Evolutionary conservation across 1,140 invertebrate species (phyloP), one percentile per base, ranked within the genome.

Genomic region (Drosophila oshimai): DNA sequence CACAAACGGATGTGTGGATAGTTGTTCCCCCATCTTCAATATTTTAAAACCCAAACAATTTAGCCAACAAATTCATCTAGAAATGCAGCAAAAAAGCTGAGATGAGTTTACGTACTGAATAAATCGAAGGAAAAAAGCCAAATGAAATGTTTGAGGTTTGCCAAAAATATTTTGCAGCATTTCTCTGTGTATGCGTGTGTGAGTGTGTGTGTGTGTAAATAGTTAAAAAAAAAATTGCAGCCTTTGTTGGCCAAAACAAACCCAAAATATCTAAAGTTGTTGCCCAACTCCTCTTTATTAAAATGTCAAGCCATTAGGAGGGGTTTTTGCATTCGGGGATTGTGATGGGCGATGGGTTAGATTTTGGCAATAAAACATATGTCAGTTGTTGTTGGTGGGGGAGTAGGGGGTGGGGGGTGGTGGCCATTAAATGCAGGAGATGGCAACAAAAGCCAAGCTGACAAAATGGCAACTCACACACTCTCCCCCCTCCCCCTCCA

Each of bases 131-230:
- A 51, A 60, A 51, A 86, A 84, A 60, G 22, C 61, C 44, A 69
- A 86, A 80, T 75, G 53, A 86, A 86, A 86, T 86, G 75, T 86
- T 86, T 86, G 72, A 75, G 80, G 80, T 86, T 86, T 62, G 72
- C 81, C 81, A 68, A 68, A 86, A 86, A 84, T 86, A 84, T 84
- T 86, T 79, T 34, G n/a, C 55, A 61, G 49, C 79, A 74, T 78
- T 79, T 61, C 12, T 36, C 33, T 18, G 22, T 31, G 22, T 34
- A n/a, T n/a, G n/a, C n/a, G n/a, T n/a, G n/a, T 45, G 31, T 13
- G 4, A 31, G 31, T 33, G 34, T 20, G 3, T 31, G 29, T 42
- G 46, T 58, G 67, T 54, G 72, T 72, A 72, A 72, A 72, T 72
- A 46, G 69, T 62, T 55, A 49, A 71, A 71, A 71, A 71, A 49